Evolutionary conservation across 1,140 invertebrate genomes (phyloP), one percentile per base, ranked within the genome.

Genomic region (Augochlora pura): DNA sequence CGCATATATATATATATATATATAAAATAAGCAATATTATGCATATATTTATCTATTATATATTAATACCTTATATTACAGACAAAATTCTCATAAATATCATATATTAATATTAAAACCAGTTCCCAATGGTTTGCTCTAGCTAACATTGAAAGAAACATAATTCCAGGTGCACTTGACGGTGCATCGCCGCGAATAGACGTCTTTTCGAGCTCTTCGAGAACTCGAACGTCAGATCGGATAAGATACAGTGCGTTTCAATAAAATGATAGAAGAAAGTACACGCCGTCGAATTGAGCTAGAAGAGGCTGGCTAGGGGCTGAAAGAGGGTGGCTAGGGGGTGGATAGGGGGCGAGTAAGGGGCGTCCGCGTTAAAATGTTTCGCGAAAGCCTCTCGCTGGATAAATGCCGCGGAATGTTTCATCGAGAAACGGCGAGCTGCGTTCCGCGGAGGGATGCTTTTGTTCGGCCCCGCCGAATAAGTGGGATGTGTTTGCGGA

Each of bases 171-270:
- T 12, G 8, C 42, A 8, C 27, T 27, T 49, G 18, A 63, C n/a
- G 42, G 23, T 71, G 49, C 75, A 32, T 52, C 32, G 39, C 46
- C 10, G n/a, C 67, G 67, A 16, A 9, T n/a, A 49, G 32, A 63
- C 21, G n/a, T 54, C 6, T 21, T 1, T 14, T 46, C 59, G 7
- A 18, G 1, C 0, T 9, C 46, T n/a, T n/a, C 32, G 49, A 46
- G 57, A 72, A 72, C 21, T 4, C 32, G 27, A 70, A 70, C 49
- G n/a, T 42, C 18, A 16, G 12, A 10, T 2, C 32, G 25, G 57
- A 75, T 38, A 67, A 42, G 73, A 21, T 14, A 52, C 6, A 7
- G 54, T n/a, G n/a, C 25, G 32, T 63, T 38, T 74, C 62, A 32
- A 52, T 67, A 57, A 75, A 67, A 67, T 64, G 46, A 67, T 21